Evolutionary conservation across 53 echinoderm and acorn worm genomes (phyloP), one percentile per base, ranked within the genome.

Genomic region (Patiria pectinifera): DNA sequence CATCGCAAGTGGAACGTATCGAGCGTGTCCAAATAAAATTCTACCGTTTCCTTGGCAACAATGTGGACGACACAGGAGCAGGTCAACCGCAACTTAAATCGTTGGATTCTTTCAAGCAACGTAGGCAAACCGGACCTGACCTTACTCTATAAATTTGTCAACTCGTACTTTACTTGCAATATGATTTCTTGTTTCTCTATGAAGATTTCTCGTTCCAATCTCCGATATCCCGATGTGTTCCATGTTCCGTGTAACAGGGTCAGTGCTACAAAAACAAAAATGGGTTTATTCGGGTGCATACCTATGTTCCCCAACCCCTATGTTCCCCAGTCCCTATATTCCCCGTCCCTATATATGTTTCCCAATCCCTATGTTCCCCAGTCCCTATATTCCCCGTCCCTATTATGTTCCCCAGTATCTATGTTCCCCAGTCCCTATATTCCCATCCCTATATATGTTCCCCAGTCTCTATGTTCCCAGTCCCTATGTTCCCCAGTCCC

Each of bases 221-320:
- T 63, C 24, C 60, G 14, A 26, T 25, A 84, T 62, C 69, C 69
- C 62, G 63, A 26, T 63, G 63, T 62, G 45, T 25, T 85, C 85
- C 66, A 66, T 22, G 48, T 69, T 45, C 69, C 70, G 0, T 58
- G 10, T 48, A 2, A 58, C 59, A 82, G 59, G 59, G 82, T 82
- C 59, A 59, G 59, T 82, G 82, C 82, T 58, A 82, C 82, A 82
- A 2, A 80, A 81, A 81, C 43, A 35, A 35, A 53, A 6, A 53
- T 19, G 47, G 45, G 18, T 80, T 46, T 46, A 19, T 46, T 46
- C 18, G 35, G 35, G 35, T 35, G 35, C 35, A 1, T 35, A 35
- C 35, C 35, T 35, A 35, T 35, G 35, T 1, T 35, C 35, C 35
- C 35, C 35, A 35, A 35, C 1, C 35, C 35, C 35, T 35, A 35